Conservation (phyloP, 2,888 invertebrate genomes). For the Synergus itoensis region DNA sequence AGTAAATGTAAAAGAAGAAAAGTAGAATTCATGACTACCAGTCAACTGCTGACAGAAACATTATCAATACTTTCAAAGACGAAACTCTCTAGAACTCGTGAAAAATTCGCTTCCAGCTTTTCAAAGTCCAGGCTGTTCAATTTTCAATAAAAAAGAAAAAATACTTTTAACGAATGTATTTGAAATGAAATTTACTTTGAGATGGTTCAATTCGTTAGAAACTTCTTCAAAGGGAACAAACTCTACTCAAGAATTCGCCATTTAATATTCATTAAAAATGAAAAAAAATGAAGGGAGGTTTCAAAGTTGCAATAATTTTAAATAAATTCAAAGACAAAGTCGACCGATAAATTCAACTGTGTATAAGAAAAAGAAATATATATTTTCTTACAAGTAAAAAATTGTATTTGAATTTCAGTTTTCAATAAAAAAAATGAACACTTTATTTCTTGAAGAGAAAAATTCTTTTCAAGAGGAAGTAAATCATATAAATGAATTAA, state of each 20-base stretch:
- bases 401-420: background rate
- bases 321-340: background rate
- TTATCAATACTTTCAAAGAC: slow-evolving; percentile 43
- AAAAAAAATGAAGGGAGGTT: background rate
- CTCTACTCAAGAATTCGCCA: background rate
- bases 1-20: slow-evolving; percentile 28
- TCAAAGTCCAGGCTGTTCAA: background rate
- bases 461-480: background rate
- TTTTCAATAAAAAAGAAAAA: slow-evolving; percentile 28
- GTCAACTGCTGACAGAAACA: slow-evolving; percentile 46
- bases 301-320: background rate
- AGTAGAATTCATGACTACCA: slow-evolving; percentile 47
- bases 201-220: background rate
- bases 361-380: background rate
- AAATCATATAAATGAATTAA: background rate
- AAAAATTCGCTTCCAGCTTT: slow-evolving; percentile 37
- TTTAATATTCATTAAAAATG: background rate
- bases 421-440: background rate
- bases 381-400: background rate
- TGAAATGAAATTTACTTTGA: background rate
- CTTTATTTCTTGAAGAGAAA: background rate
- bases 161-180: slow-evolving; percentile 13
- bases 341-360: background rate
- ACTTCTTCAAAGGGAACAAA: background rate
- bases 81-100: slow-evolving; percentile 55